These are phyloP conservation scores for Cricetomys ansorgei DNA, from an alignment of 2,113 vertebrate species.

Conservation along the genomic window DNA sequence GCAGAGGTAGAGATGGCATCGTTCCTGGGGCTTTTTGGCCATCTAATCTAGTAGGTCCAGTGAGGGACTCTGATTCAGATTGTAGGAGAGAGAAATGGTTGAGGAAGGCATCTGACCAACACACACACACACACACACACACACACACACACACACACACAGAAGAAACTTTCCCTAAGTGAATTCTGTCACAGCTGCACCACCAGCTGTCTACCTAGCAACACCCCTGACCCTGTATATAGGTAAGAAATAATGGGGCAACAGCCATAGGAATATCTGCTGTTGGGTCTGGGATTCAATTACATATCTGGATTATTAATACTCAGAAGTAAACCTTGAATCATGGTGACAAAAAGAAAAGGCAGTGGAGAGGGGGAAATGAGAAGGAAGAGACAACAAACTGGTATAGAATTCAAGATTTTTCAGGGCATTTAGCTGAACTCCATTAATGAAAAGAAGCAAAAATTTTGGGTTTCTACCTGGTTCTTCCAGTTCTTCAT, in stretches of 20 bases:
- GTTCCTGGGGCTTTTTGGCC: no score
- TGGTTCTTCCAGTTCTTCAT: not conserved
- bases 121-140: not conserved
- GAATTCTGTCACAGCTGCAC: not conserved
- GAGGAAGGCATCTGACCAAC: not conserved
- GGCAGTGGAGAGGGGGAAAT: not conserved
- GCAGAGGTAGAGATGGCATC: no score
- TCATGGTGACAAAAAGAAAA: not conserved
- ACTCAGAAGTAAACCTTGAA: not conserved
- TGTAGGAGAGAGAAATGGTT: not conserved
- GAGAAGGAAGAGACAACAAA: not conserved
- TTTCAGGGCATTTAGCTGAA: not conserved
- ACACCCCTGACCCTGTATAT: not conserved
- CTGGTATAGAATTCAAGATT: not conserved
- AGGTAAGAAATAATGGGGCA: not conserved
- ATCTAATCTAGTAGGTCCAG: not conserved
- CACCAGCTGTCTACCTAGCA: not conserved
- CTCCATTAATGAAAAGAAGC: not conserved
- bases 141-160: not conserved
- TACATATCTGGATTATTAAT: not conserved
- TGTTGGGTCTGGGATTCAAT: not conserved
- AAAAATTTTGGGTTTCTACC: not conserved
- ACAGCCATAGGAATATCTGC: not conserved
- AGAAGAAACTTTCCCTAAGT: not conserved
- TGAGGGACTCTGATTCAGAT: not conserved